Evolutionary conservation across 2,797 vertebrate species (phyloP).

Genomic region (Podarcis lilfordi): DNA sequence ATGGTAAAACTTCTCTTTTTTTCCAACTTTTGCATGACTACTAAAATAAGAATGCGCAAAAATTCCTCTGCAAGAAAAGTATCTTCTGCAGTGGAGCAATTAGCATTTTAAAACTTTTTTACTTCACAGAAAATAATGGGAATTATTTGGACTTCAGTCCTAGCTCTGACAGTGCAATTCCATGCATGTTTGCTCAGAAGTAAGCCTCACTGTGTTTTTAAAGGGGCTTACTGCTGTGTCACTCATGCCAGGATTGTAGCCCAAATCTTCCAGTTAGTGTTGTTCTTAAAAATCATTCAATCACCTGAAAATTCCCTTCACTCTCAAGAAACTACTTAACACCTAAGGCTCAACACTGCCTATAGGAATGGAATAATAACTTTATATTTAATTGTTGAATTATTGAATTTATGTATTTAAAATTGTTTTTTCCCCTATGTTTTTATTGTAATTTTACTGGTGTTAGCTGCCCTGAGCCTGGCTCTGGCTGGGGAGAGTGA

Average conservation of each 20-base stretch:
- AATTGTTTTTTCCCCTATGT: too few species aligned
- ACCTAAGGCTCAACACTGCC: neutral
- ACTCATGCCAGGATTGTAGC: neutral
- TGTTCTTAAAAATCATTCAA: neutral
- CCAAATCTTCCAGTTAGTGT: neutral
- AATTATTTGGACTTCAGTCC: neutral
- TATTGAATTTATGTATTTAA: too few species aligned
- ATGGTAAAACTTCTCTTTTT: neutral
- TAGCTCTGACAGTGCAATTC: neutral
- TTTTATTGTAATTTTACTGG: too few species aligned
- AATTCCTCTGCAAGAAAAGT: neutral
- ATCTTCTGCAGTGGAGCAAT: neutral
- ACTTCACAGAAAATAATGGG: neutral
- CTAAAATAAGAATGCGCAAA: slow-evolving; percentile 41
- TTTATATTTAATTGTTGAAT: too few species aligned
- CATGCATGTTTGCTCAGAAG: neutral
- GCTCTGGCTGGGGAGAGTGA: too few species aligned
- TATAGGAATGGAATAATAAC: too few species aligned
- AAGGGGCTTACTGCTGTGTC: neutral
- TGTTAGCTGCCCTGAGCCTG: too few species aligned
- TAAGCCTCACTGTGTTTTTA: neutral
- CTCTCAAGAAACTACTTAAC: neutral
- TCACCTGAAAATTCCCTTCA: neutral
- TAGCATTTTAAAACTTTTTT: neutral
- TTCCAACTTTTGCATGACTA: slow-evolving; percentile 42